Base-by-base conservation (phyloP, 2,888 invertebrate species). In the Perizoma flavofasciatum region DNA sequence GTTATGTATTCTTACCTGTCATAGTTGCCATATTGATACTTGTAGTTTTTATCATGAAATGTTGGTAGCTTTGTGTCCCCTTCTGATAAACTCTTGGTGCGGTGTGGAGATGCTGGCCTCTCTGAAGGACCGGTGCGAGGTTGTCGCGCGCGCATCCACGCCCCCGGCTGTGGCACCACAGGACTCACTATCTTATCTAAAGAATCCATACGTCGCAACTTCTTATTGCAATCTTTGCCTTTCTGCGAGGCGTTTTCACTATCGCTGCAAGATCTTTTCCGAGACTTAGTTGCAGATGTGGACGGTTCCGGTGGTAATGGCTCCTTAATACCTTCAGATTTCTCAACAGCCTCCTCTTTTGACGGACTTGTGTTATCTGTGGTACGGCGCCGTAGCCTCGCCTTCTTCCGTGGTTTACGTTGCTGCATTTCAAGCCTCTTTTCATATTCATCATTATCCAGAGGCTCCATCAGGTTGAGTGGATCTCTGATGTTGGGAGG, bases 11-110 rank as follows among this genome's bases (percentile, higher is more conserved):
- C 49, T 73, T 77, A 95, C 89, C 97, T 95, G 84, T 97, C 97
- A 88, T 98, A 99, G 89, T 99, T 99, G 58, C 99, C 99, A 92
- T 96, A 98, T 78, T 97, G 96, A 90, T 97, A 98, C 79, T 94
- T 94, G 60, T 94, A 94, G 81, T 96, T 95, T 81, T 96, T 96
- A 32, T 94, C 93, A 72, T 96, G 94, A 86, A 97, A 97, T 61
- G 93, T 94, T 7, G 95, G 95, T 71, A 93, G 75, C 70, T 91
- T 88, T 59, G 90, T 86, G 56, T 91, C 88, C 63, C 80, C 88
- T 72, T 89, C 86, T 39, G 83, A 77, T 35, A 81, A 76, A 39
- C 80, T 83, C 63, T 86, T 86, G 6, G 83, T 69, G 51, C 87
- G 83, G 63, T 89, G 87, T 45, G 90, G 91, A 61, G 93, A 93